Evolutionary conservation across 2,888 invertebrate species (phyloP), one percentile per base, ranked within the genome.

Genomic region (Papilio gigon): DNA sequence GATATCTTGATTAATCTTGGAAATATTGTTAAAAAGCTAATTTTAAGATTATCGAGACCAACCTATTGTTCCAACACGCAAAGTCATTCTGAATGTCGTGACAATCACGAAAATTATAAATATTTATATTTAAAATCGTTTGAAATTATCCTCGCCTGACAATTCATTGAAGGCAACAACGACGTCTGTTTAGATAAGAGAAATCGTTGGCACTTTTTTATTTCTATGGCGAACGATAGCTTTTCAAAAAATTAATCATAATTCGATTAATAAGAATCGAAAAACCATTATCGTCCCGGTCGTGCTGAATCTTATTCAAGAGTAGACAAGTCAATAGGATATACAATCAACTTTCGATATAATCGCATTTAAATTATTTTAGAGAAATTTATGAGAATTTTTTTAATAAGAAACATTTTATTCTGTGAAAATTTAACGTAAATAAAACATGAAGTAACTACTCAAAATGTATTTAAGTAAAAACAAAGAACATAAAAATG

Each of bases 121-220:
- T 65, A 68, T 68, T 68, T 44, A 68, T 35, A 42, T 50, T 50
- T 17, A 37, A 63, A 64, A 59, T 14, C 30, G 5, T 60, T 68
- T 47, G 5, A 14, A 68, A 68, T 68, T 64, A 53, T 53, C 58
- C n/a, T 35, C 47, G 64, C 35, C 27, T 60, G 17, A 53, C 20
- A 58, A 37, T 47, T 68, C 65, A 60, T 50, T 60, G 59, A 68
- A 68, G 68, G 68, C 33, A 65, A 14, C 47, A 35, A 44, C 58
- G 59, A 59, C 17, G 20, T n/a, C 6, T 35, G 11, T 66, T 68
- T 59, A 5, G 63, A 37, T 68, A 12, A 47, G 44, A 37, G 58
- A 64, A 37, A 44, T 44, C 44, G n/a, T 12, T 20, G 40, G 14
- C 4, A 25, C 25, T 44, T 68, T 64, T 47, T 58, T 50, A 6